Base-by-base conservation (phyloP, 2,888 invertebrate species). In the Palloptera scutellata region DNA sequence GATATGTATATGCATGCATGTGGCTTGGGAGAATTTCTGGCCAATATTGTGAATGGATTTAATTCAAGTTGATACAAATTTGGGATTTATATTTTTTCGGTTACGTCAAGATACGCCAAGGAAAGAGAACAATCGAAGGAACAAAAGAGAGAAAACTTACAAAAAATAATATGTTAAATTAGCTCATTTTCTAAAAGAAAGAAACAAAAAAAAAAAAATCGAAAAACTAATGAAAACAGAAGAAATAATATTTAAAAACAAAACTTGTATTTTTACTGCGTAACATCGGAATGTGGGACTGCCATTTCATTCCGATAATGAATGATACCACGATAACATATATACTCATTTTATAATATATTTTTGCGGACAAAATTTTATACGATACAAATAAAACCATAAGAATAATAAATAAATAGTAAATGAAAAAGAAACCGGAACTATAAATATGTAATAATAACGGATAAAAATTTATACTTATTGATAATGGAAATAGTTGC, bases 301-400 rank as follows among this genome's bases (percentile, higher is more conserved):
- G 30, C 30, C 30, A 30, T 30, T 30, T 30, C 30, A 59, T 59
- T 41, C 52, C 15, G 45, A 64, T 55, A 54, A 15, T 48, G 13
- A 11, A 13, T 13, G 15, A 48, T 48, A 48, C 48, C 30, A 48
- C 48, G 48, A 48, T 48, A 64, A 64, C 55, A 58, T 52, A 81
- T 77, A 77, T 77, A 78, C 76, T 78, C 76, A 77, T 78, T 78
- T 76, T 78, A 78, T 74, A 81, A 76, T 80, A 81, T 83, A 83
- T 83, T 83, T 79, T 83, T 82, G 83, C 81, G 79, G 79, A 80
- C 76, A 77, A 78, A 74, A 78, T 80, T 80, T 80, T 80, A 78
- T 80, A 80, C 79, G 74, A 79, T 69, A 42, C 62, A 67, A 67
- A 55, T 60, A 54, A 52, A 40, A 40, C 61, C 30, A 42, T 52